Percentiles rank a stretch among this genome's conserved stretches.
phyloP scores from a whole-genome alignment of 2,888 invertebrate species.

The Tenthredo scrophulariae region DNA sequence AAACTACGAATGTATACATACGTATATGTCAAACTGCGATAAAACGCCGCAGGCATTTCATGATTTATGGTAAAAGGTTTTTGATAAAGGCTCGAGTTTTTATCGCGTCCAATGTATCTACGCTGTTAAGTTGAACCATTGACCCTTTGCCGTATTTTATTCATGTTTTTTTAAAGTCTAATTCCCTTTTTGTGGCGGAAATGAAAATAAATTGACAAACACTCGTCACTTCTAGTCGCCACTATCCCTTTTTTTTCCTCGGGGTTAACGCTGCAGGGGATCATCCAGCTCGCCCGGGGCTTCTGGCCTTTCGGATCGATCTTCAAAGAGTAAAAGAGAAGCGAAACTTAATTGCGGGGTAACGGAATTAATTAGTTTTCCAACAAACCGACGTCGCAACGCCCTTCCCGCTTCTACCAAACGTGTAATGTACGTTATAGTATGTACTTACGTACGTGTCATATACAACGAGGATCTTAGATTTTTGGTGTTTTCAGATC shows the following conservation, averaged over 20 bases:
- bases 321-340: conserved; percentile 18
- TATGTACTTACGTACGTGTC: background rate
- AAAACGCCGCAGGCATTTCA: background rate
- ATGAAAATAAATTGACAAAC: background rate
- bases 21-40: background rate
- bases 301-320: conserved; percentile 24
- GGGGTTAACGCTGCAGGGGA: background rate
- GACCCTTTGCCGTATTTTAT: background rate
- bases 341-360: conserved; percentile 29
- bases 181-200: background rate
- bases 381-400: background rate
- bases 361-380: conserved; percentile 16
- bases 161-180: background rate
- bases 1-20: background rate
- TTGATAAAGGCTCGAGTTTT: background rate
- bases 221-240: background rate
- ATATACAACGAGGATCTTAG: background rate
- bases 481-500: background rate
- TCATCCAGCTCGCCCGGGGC: conserved; percentile 37
- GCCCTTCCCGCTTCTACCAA: background rate
- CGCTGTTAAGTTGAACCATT: background rate
- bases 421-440: background rate
- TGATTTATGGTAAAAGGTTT: background rate
- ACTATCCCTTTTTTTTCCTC: background rate
- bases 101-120: background rate